A percentile compares a stretch with the other conserved stretches of the same genome.
phyloP scores from a whole-genome alignment of 2,797 vertebrate species.

The Chromobotia macracanthus region DNA sequence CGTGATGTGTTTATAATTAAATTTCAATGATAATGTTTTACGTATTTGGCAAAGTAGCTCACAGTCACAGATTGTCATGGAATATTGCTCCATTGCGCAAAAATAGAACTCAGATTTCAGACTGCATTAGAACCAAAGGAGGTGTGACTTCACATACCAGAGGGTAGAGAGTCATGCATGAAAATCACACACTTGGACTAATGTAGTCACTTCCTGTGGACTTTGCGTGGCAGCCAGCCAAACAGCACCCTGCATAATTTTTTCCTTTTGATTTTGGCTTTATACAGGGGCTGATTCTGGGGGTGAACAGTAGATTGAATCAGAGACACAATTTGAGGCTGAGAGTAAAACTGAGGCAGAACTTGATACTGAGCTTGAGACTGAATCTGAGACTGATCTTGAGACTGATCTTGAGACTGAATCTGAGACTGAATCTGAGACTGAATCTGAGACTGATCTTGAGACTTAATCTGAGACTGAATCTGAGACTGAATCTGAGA shows the following conservation, averaged over 20 bases:
- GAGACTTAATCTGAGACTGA: background rate
- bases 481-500: background rate
- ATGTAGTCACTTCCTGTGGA: constrained; percentile 63
- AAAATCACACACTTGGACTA: constrained; percentile 26
- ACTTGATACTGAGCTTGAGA: constrained; percentile 1
- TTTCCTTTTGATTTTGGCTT: constrained; percentile 75
- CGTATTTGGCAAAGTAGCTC: constrained; percentile 16
- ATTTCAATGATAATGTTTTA: constrained; percentile 8
- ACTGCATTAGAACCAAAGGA: constrained; percentile 4
- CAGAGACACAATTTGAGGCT: constrained; percentile 10
- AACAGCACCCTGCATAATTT: constrained; percentile 77
- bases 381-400: constrained; percentile 1
- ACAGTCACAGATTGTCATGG: constrained; percentile 31
- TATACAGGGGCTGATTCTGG: constrained; percentile 40
- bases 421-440: background rate
- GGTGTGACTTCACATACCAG: constrained; percentile 11
- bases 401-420: background rate
- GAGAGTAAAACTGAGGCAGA: background rate
- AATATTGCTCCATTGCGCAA: constrained; percentile 20
- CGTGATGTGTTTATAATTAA: background rate
- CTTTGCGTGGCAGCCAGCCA: constrained; percentile 75
- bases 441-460: background rate
- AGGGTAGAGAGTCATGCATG: constrained; percentile 21
- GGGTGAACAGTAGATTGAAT: background rate
- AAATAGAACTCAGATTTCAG: constrained; percentile 20